These are phyloP conservation scores for Sinocyclocheilus rhinocerous DNA, from an alignment of 2,113 vertebrate species.

Conservation along the genomic window DNA sequence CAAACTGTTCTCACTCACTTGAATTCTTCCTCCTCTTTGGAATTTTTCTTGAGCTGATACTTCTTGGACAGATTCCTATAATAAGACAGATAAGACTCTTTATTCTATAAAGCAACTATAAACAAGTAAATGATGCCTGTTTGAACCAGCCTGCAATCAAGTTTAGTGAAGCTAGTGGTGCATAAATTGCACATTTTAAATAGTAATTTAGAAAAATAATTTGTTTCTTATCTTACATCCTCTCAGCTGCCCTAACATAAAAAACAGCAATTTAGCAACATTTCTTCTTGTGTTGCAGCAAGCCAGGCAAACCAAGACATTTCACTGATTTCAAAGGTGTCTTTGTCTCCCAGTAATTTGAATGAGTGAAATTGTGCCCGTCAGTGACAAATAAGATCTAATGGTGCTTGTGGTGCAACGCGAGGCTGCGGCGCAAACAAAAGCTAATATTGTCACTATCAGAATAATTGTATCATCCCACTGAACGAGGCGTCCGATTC, in stretches of 20 bases:
- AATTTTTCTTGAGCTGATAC: conserved; percentile 94
- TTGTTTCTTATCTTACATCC: too few species aligned
- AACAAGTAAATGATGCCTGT: neutral
- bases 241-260: too few species aligned
- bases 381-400: neutral
- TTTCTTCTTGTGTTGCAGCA: neutral
- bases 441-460: conserved; percentile 37
- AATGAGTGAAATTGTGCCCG: neutral
- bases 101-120: neutral
- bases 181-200: neutral
- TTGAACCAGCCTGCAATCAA: neutral
- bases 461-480: conserved; percentile 38
- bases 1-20: conserved; percentile 75
- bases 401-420: conserved; percentile 3
- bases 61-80: conserved; percentile 95
- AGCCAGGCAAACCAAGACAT: neutral
- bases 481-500: conserved; percentile 35
- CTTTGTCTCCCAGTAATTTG: neutral
- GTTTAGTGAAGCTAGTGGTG: neutral
- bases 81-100: conserved; percentile 47
- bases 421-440: conserved; percentile 16
- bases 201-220: too few species aligned
- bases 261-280: neutral
- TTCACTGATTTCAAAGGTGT: neutral
- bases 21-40: conserved; percentile 92